A percentile compares a stretch with the other conserved stretches of the same genome.
Conservation (phyloP, 2,113 vertebrate genomes). For the Macrotus californicus region DNA sequence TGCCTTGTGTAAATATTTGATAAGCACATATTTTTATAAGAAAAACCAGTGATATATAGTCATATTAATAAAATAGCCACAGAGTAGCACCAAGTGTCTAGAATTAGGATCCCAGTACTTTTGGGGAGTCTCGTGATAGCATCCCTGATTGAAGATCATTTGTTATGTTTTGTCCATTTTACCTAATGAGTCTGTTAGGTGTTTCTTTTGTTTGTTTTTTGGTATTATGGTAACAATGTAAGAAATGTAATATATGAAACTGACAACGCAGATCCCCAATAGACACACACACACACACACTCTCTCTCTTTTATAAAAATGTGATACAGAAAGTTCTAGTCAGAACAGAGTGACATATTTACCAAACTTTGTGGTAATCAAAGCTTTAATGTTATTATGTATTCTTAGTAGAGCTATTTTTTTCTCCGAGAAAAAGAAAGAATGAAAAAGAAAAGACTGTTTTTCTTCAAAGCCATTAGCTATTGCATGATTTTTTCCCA, state of each 20-base stretch:
- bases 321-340: background rate
- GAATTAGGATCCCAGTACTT: background rate
- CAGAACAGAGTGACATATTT: background rate
- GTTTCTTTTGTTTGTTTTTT: background rate
- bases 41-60: background rate
- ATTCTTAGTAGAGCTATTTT: background rate
- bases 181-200: background rate
- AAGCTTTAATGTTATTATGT: background rate
- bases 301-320: background rate
- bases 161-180: background rate
- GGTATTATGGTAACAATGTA: background rate
- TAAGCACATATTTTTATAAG: background rate
- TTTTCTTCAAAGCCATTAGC: slow-evolving; percentile 13
- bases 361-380: background rate
- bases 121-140: background rate
- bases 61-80: background rate
- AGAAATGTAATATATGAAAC: background rate
- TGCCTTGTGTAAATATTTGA: background rate
- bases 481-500: background rate
- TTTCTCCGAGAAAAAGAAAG: background rate
- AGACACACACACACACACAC: background rate
- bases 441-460: background rate
- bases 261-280: background rate
- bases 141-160: background rate
- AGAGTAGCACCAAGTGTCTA: background rate